Percentiles rank a stretch among this genome's conserved stretches.
These are phyloP conservation scores for Rotaria macrura DNA, from an alignment of 2,888 invertebrate species.

Conservation along the genomic window DNA sequence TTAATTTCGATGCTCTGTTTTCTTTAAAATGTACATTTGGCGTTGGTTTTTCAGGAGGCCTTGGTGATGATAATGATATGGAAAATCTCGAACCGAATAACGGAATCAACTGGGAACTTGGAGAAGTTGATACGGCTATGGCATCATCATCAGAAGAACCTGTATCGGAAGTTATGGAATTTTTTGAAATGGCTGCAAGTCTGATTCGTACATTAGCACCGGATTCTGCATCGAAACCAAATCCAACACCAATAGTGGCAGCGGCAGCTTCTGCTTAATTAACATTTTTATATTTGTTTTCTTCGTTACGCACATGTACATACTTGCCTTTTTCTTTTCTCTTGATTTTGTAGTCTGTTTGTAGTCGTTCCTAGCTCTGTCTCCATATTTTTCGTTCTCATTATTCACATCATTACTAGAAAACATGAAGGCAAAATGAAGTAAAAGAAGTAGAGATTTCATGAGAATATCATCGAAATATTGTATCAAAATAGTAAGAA, in stretches of 20 bases:
- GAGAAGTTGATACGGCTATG: background rate
- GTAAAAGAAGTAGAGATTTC: background rate
- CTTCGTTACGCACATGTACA: background rate
- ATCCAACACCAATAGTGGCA: background rate
- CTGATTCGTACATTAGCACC: conserved; percentile 88
- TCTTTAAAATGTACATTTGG: too few relatives aligned
- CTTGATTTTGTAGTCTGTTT: background rate
- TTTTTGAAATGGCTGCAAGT: conserved; percentile 99
- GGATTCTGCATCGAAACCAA: background rate
- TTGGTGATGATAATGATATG: conserved; percentile 36
- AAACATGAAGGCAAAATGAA: too few relatives aligned
- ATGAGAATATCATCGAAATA: background rate
- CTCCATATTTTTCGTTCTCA: background rate
- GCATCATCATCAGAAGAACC: conserved; percentile 25
- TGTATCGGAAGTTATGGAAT: conserved; percentile 93
- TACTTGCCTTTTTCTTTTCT: background rate
- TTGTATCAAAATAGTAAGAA: background rate
- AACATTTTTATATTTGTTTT: background rate
- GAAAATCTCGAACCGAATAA: background rate
- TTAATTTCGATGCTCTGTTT: too few relatives aligned
- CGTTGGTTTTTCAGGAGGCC: conserved; percentile 28
- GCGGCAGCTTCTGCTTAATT: background rate
- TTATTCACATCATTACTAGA: background rate
- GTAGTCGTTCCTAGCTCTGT: background rate
- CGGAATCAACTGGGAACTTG: background rate